Base-by-base conservation (phyloP, 2,113 vertebrate species). In the Bagarius yarrelli region DNA sequence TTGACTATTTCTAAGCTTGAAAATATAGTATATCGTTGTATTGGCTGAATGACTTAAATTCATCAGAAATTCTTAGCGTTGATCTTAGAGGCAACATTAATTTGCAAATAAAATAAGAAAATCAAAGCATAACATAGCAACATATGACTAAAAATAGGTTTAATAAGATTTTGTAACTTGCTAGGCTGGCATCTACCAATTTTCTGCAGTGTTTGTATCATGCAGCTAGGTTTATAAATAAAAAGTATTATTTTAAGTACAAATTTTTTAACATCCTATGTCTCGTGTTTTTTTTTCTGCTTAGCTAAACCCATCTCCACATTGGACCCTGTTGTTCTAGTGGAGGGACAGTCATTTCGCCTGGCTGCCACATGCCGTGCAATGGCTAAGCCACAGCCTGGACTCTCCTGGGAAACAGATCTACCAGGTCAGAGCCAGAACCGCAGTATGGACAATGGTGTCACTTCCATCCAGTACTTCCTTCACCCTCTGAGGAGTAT, bases 341-440 rank as follows among this genome's bases (percentile, higher is more conserved):
- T 93, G 75, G 96, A 97, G 83, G 95, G 95, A 0, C 92, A 95
- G 87, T 79, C 92, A 1, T 94, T 90, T 81, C 89, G 90, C 0
- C 78, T 89, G 84, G 96, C 91, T 0, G 96, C 95, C 1, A 90
- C 93, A 4, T 98, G 96, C 72, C 96, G 95, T 1, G 93, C 96
- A 0, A 89, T 96, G 25, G 96, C 93, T 61, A 94, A 84, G 64
- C 96, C 95, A 0, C 88, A 89, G 3, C 94, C 96, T 19, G 90
- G 27, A 0, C 89, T 97, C 74, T 88, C 91, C 66, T 98, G 96
- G 96, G 94, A 96, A 87, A 95, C 95, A 0, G 94, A 94, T 0
- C 93, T 97, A 81, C 82, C 84, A 0, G 96, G 96, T 80, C 90
- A 90, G 5, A 66, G 86, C 0, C 75, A 64, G 71, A 93, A 91